A percentile compares a stretch with the other conserved stretches of the same genome.
These are phyloP conservation scores for Macquaria ambigua DNA, from an alignment of 2,113 vertebrate species.

Conservation along the genomic window DNA sequence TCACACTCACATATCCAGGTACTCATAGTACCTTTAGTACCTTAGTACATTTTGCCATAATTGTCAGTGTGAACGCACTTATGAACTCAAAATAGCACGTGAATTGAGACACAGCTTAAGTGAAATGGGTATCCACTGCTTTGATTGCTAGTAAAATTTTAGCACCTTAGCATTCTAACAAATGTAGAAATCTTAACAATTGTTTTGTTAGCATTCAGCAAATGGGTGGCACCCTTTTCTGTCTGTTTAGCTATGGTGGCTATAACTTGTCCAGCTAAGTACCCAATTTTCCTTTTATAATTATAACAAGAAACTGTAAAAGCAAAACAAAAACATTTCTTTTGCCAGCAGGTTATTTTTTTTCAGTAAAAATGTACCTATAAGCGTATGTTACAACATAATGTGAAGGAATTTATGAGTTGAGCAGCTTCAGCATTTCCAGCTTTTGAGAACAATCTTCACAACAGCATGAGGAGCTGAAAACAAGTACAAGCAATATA, in stretches of 20 bases:
- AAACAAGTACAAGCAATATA: background rate
- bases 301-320: background rate
- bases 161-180: background rate
- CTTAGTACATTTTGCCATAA: too few relatives aligned
- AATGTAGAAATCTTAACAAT: background rate
- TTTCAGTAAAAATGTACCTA: background rate
- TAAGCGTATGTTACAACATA: too few relatives aligned
- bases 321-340: background rate
- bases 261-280: background rate
- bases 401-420: background rate
- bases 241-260: background rate
- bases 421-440: background rate
- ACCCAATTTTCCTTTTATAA: background rate
- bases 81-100: too few relatives aligned
- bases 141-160: background rate
- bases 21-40: too few relatives aligned
- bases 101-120: too few relatives aligned
- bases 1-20: too few relatives aligned
- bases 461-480: background rate
- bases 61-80: too few relatives aligned
- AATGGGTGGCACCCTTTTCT: background rate
- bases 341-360: background rate
- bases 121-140: background rate
- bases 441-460: conserved; percentile 12
- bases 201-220: background rate